These are phyloP conservation scores for Zhuqinia jingwanae DNA, from an alignment of 2,888 invertebrate species.

Conservation along the genomic window DNA sequence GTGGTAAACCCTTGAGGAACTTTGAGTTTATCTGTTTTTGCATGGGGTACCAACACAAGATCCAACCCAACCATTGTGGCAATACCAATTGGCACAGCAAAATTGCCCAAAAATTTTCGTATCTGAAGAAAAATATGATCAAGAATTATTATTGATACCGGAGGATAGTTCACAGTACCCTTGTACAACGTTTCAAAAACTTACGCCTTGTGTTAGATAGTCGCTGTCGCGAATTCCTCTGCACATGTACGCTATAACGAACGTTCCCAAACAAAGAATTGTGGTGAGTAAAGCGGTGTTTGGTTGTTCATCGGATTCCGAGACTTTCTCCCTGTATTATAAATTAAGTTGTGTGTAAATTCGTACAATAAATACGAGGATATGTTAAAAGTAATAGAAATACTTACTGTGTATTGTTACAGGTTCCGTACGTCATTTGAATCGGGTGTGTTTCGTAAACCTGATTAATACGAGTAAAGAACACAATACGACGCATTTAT, in stretches of 20 bases:
- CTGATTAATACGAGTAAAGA: no score
- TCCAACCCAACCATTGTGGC: slow-evolving; percentile 81
- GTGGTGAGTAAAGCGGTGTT: slow-evolving; percentile 83
- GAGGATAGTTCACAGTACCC: no score
- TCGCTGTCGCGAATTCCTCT: slow-evolving; percentile 82
- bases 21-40: slow-evolving; percentile 81
- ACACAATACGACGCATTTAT: no score
- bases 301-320: slow-evolving; percentile 80
- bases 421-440: slow-evolving; percentile 65
- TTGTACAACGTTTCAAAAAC: no score
- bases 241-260: slow-evolving; percentile 82
- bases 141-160: no score
- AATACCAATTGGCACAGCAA: slow-evolving; percentile 83
- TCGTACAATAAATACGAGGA: no score
- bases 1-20: slow-evolving; percentile 81
- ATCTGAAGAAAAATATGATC: slow-evolving; percentile 81
- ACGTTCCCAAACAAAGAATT: slow-evolving; percentile 83
- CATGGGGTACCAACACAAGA: slow-evolving; percentile 80
- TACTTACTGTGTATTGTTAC: slow-evolving; percentile 3
- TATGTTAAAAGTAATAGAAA: background rate
- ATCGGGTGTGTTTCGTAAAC: slow-evolving; percentile 69
- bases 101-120: slow-evolving; percentile 82
- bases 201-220: slow-evolving; percentile 81
- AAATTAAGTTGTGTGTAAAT: no score
- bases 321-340: no score